Evolutionary conservation across 2,888 invertebrate species (phyloP).

Genomic region (Teinopalpus imperialis): DNA sequence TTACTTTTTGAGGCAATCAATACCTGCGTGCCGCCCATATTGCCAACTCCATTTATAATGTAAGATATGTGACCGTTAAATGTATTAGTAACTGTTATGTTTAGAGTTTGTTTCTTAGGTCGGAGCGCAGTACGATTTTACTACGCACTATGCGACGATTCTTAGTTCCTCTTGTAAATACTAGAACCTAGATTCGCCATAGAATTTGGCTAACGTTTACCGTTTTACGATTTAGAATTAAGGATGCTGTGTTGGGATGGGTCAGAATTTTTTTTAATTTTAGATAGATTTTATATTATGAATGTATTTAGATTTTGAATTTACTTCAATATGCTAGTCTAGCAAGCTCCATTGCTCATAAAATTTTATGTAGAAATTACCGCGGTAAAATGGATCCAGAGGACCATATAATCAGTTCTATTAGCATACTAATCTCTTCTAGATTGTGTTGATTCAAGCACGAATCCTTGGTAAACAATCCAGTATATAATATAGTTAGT

Average conservation of each 20-base stretch:
- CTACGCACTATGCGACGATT: conserved; percentile 46
- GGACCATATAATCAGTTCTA: conserved; percentile 57
- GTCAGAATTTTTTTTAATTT: conserved; percentile 67
- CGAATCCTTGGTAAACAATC: conserved; percentile 53
- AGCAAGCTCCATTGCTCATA: conserved; percentile 73
- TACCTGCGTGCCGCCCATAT: conserved; percentile 61
- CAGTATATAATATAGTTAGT: conserved; percentile 56
- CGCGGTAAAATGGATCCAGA: conserved; percentile 57
- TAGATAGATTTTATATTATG: conserved; percentile 66
- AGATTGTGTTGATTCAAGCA: conserved; percentile 64
- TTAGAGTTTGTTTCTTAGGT: conserved; percentile 74
- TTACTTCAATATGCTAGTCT: conserved; percentile 65
- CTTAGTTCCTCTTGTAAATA: conserved; percentile 58
- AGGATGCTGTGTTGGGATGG: conserved; percentile 75
- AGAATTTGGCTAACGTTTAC: conserved; percentile 48
- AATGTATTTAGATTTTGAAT: conserved; percentile 63
- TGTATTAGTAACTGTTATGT: conserved; percentile 70
- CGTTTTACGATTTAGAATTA: conserved; percentile 54
- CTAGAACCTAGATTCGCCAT: conserved; percentile 61
- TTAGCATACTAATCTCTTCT: conserved; percentile 78
- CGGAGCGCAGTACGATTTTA: conserved; percentile 51
- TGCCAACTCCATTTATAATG: conserved; percentile 75
- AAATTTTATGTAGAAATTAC: conserved; percentile 69
- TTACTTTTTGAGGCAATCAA: conserved; percentile 64
- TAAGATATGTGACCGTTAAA: conserved; percentile 74